Percentiles rank a stretch among this genome's conserved stretches.
phyloP scores from a whole-genome alignment of 1,140 invertebrate species.

The Pogonus chalceus region DNA sequence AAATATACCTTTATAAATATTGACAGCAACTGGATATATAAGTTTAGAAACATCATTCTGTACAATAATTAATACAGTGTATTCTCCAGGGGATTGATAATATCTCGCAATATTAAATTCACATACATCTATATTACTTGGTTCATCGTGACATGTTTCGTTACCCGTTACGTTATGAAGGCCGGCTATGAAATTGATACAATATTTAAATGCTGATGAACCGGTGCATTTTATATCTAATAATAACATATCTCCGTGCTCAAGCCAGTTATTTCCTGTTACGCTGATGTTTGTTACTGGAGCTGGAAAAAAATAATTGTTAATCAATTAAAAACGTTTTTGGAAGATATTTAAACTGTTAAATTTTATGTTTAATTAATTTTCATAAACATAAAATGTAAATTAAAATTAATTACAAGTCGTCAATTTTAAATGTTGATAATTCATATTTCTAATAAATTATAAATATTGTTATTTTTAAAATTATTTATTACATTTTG shows the following conservation, averaged over 20 bases:
- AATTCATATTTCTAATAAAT: no score
- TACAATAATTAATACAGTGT: conserved; percentile 64
- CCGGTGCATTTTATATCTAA: conserved; percentile 61
- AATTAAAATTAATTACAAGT: no score
- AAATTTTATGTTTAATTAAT: no score
- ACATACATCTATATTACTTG: conserved; percentile 38
- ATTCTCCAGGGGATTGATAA: conserved; percentile 42
- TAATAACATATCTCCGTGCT: conserved; percentile 64
- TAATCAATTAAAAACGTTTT: no score
- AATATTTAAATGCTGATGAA: conserved; percentile 56
- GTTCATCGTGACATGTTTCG: conserved; percentile 49
- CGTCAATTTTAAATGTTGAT: no score
- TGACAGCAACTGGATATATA: conserved; percentile 59
- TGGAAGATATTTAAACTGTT: no score
- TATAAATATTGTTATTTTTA: no score
- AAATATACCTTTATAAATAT: conserved; percentile 66
- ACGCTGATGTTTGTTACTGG: conserved; percentile 55
- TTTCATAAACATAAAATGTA: no score
- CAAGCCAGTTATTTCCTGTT: conserved; percentile 65
- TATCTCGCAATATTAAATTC: conserved; percentile 54
- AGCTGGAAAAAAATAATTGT: conserved; percentile 45
- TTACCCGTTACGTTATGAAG: conserved; percentile 70
- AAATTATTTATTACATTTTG: no score
- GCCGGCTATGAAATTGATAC: conserved; percentile 48
- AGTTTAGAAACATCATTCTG: conserved; percentile 59